These are phyloP conservation scores for Dynastes maya DNA, from an alignment of 2,888 invertebrate genomes.

Conservation along the genomic window DNA sequence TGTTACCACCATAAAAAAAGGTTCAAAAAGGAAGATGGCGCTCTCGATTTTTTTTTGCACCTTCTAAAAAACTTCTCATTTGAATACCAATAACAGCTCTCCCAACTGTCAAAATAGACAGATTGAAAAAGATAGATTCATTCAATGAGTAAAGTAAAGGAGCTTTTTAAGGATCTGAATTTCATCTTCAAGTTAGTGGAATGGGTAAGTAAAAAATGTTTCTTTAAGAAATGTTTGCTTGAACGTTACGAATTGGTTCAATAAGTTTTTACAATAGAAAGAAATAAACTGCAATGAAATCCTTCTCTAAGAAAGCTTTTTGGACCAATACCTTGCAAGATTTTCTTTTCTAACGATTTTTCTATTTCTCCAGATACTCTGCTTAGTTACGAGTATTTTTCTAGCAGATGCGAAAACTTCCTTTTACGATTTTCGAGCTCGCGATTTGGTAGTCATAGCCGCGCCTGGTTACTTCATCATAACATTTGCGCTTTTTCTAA, in stretches of 20 bases:
- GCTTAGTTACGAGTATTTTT: neutral
- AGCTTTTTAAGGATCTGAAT: neutral
- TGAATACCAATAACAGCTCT: too few relatives aligned
- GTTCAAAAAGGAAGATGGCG: too few relatives aligned
- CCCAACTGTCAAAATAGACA: neutral
- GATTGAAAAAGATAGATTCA: neutral
- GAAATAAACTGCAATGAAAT: too few relatives aligned
- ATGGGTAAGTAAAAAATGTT: constrained; percentile 24
- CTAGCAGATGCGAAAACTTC: neutral
- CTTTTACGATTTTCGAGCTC: neutral
- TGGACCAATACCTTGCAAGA: too few relatives aligned
- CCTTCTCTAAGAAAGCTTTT: too few relatives aligned
- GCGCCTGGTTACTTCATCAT: constrained; percentile 1
- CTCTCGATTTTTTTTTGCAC: too few relatives aligned
- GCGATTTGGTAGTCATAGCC: neutral
- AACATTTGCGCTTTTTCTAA: constrained; percentile 1
- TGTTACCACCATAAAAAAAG: too few relatives aligned
- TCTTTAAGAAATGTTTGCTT: too few relatives aligned
- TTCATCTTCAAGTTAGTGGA: constrained; percentile 32
- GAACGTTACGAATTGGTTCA: too few relatives aligned
- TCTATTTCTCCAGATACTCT: neutral
- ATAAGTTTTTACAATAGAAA: too few relatives aligned
- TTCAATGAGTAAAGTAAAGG: neutral
- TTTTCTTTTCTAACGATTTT: neutral
- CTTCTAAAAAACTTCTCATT: too few relatives aligned